These are phyloP conservation scores for Heterotis niloticus DNA, from an alignment of 2,113 vertebrate species.

Conservation along the genomic window DNA sequence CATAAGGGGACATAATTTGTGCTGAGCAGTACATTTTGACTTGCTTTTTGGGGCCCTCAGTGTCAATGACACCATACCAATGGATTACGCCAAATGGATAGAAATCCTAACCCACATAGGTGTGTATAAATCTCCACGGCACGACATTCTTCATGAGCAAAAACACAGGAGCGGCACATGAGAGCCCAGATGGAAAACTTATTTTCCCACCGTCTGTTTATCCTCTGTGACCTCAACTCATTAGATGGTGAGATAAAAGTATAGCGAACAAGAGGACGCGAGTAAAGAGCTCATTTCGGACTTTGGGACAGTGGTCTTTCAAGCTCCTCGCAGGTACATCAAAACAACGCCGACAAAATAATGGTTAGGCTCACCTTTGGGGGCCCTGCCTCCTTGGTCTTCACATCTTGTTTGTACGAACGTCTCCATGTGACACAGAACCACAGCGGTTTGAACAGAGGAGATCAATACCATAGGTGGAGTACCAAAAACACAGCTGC, in stretches of 20 bases:
- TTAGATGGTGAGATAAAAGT: background rate
- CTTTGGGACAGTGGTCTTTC: background rate
- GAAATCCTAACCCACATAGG: no score
- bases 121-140: no score
- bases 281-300: background rate
- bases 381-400: background rate
- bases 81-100: no score
- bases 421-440: conserved; percentile 9
- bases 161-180: background rate
- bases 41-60: no score
- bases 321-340: background rate
- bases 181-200: background rate
- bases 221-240: background rate
- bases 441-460: background rate
- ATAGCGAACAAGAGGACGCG: background rate
- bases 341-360: background rate
- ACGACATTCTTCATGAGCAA: no score
- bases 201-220: background rate
- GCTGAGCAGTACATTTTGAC: no score
- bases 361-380: conserved; percentile 3
- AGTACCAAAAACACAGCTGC: background rate
- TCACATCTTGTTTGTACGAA: background rate
- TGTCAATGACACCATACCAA: no score
- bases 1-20: no score
- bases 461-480: background rate